Evolutionary conservation across 1,140 invertebrate genomes (phyloP), one percentile per base, ranked within the genome.

Genomic region (Globodera rostochiensis): DNA sequence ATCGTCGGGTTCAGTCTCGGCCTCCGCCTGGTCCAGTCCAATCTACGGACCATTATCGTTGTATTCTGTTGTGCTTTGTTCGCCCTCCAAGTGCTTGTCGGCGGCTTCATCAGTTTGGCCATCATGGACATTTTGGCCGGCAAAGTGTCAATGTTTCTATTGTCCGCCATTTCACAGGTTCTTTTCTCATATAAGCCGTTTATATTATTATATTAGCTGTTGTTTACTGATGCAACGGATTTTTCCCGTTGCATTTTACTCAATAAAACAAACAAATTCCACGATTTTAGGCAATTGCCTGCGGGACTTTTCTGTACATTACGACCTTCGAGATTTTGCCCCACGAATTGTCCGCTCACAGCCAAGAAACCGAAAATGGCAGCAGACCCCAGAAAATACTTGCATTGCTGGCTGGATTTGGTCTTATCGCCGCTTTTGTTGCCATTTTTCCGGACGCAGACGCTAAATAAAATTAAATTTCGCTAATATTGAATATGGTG

Each of bases 301-400:
- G 80, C 67, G 96, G 96, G 67, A 96, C 95, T 3, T 93, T 97
- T 70, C 91, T 97, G 0, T 97, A 96, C 90, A 94, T 97, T 66
- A 95, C 95, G 0, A 94, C 96, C 53, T 95, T 95, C 89, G 96
- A 97, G 91, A 94, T 97, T 45, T 91, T 97, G 45, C 95, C 91
- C 11, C 88, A 91, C 81, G 91, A 92, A 77, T 87, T 92, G 13
- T 36, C 74, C 36, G 19, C 69, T 47, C 69, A 71, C 6, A 8
- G 25, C 69, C 25, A 71, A 60, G 57, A 60, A 36, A 3, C 19
- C 57, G 86, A 74, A 81, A 36, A 73, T 57, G 87, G 90, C 25
- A 84, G 91, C 80, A 88, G 92, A 74, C 85, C 92, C 49, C 85
- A 90, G 9, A 93, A 93, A 86, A 82, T 92, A 19, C 49, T 92